Percentiles rank a stretch among this genome's conserved stretches.
These are phyloP conservation scores for Spilogale gracilis DNA, from an alignment of 2,113 vertebrate species.

Conservation along the genomic window DNA sequence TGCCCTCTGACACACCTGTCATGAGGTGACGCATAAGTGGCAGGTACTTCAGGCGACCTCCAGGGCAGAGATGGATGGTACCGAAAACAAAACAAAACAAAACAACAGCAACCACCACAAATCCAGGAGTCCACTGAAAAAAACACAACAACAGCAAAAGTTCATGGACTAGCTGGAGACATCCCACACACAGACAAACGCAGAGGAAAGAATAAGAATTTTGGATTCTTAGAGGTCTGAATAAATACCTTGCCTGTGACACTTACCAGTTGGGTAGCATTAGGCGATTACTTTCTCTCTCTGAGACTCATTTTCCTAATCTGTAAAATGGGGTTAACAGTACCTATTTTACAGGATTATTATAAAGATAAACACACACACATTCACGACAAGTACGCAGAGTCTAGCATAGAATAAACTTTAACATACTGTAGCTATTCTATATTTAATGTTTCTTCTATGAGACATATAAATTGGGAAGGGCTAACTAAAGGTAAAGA, in stretches of 20 bases:
- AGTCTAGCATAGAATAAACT: not conserved
- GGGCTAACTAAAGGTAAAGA: not conserved
- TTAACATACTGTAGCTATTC: not conserved
- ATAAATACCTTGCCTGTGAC: not conserved
- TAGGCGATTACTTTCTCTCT: not conserved
- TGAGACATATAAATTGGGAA: slow-evolving; percentile 1
- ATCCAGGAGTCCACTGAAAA: not conserved
- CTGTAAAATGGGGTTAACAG: slow-evolving; percentile 27
- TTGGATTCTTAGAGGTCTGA: not conserved
- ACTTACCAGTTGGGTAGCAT: not conserved
- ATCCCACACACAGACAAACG: not conserved
- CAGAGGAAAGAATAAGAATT: not conserved
- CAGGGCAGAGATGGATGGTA: not conserved
- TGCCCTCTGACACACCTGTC: not conserved
- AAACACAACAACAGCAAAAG: not conserved
- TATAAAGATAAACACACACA: not conserved
- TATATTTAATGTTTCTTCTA: slow-evolving; percentile 8
- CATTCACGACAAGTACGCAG: not conserved
- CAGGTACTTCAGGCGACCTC: not conserved
- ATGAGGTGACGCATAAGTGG: not conserved
- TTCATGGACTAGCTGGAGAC: not conserved
- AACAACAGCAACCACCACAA: not conserved
- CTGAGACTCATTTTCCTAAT: slow-evolving; percentile 31
- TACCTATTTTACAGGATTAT: not conserved
- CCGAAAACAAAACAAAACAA: not conserved